Evolutionary conservation across 1,140 invertebrate genomes (phyloP), one percentile per base, ranked within the genome.

Genomic region (Euwallacea fornicatus): DNA sequence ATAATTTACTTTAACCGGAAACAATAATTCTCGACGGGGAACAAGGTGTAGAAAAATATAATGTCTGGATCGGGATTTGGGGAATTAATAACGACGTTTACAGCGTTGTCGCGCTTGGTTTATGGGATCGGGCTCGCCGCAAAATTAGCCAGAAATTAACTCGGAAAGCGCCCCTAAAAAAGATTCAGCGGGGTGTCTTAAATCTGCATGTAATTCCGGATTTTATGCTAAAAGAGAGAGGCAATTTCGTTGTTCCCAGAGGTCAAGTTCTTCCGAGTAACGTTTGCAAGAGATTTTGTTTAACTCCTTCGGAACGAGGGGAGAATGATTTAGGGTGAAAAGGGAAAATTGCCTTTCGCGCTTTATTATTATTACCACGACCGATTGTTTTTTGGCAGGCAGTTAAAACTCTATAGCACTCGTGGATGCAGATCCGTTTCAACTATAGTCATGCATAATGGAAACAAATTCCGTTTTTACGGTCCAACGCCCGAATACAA

Each of bases 141-240:
- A 47, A 47, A 63, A 63, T 63, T 63, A 63, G 44, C 61, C 6
- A 46, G 43, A 63, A 63, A 63, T 63, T 63, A 63, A 63, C 43
- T 47, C 42, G 33, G 15, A 9, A 63, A 47, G 44, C 13, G 15
- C 61, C 7, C 44, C 21, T 15, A 13, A 63, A 63, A 63, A 63
- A 63, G 21, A 63, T 63, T 47, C 43, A 63, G 44, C 13, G 21
- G 44, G 61, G 61, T 21, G 61, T 47, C 42, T 21, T 63, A 63
- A 63, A 63, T 63, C 61, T 33, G 33, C 61, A 21, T 50, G 61
- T 63, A 47, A 63, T 63, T 63, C 44, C 44, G 6, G 15, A n/a
- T 15, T 63, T 50, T 15, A 47, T 15, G 43, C 13, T 15, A 63
- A 63, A 47, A 50, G 44, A 16, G 61, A 43, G 21, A 63, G 11